These are phyloP conservation scores for Acanthurus tractus DNA, from an alignment of 2,797 vertebrate species.

Conservation along the genomic window DNA sequence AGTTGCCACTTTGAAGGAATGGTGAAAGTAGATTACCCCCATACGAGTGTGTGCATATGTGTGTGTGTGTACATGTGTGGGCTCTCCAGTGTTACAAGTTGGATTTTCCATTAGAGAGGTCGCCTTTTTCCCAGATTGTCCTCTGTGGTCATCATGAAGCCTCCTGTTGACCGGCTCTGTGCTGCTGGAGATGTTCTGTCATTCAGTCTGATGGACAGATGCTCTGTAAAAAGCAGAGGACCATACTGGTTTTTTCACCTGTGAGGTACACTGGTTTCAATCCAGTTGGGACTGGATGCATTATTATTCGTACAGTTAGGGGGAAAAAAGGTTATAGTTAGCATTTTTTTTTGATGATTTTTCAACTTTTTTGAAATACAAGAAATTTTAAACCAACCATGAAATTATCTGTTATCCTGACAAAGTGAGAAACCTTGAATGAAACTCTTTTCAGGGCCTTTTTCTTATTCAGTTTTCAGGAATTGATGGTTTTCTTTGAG, in stretches of 20 bases:
- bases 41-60: conserved; percentile 5
- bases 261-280: conserved; percentile 7
- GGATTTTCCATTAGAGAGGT: conserved; percentile 48
- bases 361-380: conserved; percentile 6
- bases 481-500: background rate
- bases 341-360: background rate
- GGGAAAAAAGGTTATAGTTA: background rate
- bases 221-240: conserved; percentile 14
- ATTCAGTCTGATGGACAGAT: conserved; percentile 60
- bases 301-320: background rate
- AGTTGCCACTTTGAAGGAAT: conserved; percentile 36
- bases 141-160: conserved; percentile 54
- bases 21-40: conserved; percentile 31
- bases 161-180: conserved; percentile 37
- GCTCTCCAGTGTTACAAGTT: conserved; percentile 34
- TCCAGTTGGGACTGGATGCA: conserved; percentile 1
- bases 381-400: background rate
- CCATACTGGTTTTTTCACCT: conserved; percentile 5
- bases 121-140: conserved; percentile 33
- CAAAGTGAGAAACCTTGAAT: too few relatives aligned
- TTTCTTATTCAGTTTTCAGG: background rate
- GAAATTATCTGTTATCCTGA: background rate
- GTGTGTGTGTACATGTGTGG: background rate
- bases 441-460: too few relatives aligned
- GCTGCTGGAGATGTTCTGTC: conserved; percentile 46